Evolutionary conservation across 2,113 vertebrate genomes (phyloP).

Genomic region (Silurus meridionalis): DNA sequence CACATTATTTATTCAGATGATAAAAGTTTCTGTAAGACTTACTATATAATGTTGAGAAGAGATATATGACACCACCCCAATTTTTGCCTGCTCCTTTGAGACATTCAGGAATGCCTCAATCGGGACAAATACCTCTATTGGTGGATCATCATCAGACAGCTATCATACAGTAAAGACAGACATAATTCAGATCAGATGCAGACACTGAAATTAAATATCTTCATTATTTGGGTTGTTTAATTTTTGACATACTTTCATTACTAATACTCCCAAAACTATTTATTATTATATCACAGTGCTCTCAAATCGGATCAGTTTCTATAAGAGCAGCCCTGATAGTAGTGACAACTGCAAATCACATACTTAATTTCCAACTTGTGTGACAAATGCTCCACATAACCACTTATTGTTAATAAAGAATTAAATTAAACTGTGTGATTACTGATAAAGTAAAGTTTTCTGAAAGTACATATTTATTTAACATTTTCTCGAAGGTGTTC

Average conservation of each 20-base stretch:
- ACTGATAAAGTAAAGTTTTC: neutral
- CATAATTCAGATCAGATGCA: neutral
- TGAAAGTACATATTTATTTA: neutral
- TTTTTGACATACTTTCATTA: neutral
- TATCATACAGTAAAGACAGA: conserved; percentile 15
- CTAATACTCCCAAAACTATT: neutral
- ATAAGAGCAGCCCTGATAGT: neutral
- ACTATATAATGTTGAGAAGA: conserved; percentile 54
- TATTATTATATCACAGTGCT: conserved; percentile 53
- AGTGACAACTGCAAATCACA: neutral
- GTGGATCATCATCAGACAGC: neutral
- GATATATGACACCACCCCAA: conserved; percentile 58
- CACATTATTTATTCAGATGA: neutral
- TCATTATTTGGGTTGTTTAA: conserved; percentile 47
- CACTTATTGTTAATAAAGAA: neutral
- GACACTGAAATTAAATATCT: neutral
- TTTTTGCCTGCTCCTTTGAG: neutral
- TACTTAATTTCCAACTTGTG: neutral
- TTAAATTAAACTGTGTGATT: neutral
- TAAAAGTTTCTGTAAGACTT: conserved; percentile 3
- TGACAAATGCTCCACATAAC: neutral
- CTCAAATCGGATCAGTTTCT: neutral
- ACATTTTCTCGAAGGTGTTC: neutral
- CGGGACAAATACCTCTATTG: conserved; percentile 52
- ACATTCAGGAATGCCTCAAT: conserved; percentile 16